Evolutionary conservation across 2,113 vertebrate species (phyloP), one percentile per base, ranked within the genome.

Genomic region (Cheirogaleus medius): DNA sequence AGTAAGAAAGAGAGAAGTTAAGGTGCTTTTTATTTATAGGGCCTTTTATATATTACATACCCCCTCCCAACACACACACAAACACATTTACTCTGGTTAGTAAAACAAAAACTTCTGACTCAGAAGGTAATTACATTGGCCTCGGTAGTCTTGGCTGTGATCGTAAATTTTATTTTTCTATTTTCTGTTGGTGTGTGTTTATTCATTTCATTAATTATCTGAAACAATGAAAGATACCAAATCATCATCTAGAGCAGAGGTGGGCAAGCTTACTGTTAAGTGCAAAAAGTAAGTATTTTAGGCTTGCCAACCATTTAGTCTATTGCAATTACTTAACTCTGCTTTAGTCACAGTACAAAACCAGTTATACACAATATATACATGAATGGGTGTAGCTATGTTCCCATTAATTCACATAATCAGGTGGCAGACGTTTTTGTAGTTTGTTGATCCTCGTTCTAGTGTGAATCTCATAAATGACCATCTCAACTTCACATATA

Each of bases 151-250:
- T 77, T 10, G 2, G 71, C 78, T 82, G 52, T 95, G 82, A 60
- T 83, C 60, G 49, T 96, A 39, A 73, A 87, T 80, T 93, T 54
- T 91, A 2, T 92, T 76, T 88, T 37, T 88, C 0, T 92, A 11
- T 56, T 56, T 68, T 78, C 47, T 68, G 0, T 85, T 80, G 15
- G 6, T 73, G 10, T 63, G 8, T 92, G n/a, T 97, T 82, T 49
- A 74, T 92, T 80, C 20, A n/a, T 82, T 96, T 91, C 37, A 68
- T 68, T 85, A 88, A 90, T 58, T 89, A 94, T 87, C 8, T 66
- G 64, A 92, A 97, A 69, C 68, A 84, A 18, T 52, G 76, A 84
- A 95, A 86, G 29, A 52, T 34, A 88, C 18, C n/a, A 96, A 27
- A 37, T 91, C 39, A 66, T 76, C 71, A 77, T 86, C 39, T 83